A percentile compares a stretch with the other conserved stretches of the same genome.
Evolutionary conservation across 30 jellyfish, hydroid and myxozoan genomes (phyloP).

Genomic region (Pseudorhiza aurosa): DNA sequence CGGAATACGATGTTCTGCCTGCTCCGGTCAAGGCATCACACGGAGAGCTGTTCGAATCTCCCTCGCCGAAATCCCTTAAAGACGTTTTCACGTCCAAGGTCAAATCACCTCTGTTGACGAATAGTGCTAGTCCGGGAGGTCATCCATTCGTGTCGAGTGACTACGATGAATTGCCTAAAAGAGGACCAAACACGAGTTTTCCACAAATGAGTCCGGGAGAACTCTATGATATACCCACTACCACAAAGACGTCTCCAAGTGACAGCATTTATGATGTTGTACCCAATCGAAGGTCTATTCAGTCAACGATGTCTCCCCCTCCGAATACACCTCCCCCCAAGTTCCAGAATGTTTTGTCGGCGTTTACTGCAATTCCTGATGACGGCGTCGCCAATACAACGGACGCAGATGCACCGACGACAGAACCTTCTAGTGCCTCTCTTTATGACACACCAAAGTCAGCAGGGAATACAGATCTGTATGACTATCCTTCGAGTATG

Average conservation of each 20-base stretch:
- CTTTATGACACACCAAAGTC: constrained; percentile 67
- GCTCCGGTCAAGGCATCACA: constrained; percentile 87
- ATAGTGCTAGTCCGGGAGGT: not conserved
- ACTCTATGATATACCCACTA: constrained; percentile 56
- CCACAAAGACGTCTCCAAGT: not conserved
- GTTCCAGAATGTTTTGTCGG: constrained; percentile 54
- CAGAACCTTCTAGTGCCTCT: not conserved
- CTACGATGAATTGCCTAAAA: constrained; percentile 50
- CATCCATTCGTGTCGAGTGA: not conserved
- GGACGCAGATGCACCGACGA: not conserved
- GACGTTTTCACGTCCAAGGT: constrained; percentile 56
- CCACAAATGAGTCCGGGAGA: constrained; percentile 39
- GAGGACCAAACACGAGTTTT: not conserved
- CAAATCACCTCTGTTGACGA: constrained; percentile 13
- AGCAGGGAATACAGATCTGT: not conserved
- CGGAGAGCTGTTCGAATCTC: constrained; percentile 62
- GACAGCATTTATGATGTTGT: constrained; percentile 45
- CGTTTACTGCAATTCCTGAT: constrained; percentile 69
- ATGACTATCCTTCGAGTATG: constrained; percentile 15
- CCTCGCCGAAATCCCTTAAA: constrained; percentile 64
- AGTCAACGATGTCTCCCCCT: constrained; percentile 2
- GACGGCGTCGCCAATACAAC: not conserved
- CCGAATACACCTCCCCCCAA: constrained; percentile 34
- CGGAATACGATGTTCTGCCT: constrained; percentile 84
- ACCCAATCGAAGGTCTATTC: constrained; percentile 48